These are phyloP conservation scores for Fopius arisanus DNA, from an alignment of 1,140 invertebrate species.

Conservation along the genomic window DNA sequence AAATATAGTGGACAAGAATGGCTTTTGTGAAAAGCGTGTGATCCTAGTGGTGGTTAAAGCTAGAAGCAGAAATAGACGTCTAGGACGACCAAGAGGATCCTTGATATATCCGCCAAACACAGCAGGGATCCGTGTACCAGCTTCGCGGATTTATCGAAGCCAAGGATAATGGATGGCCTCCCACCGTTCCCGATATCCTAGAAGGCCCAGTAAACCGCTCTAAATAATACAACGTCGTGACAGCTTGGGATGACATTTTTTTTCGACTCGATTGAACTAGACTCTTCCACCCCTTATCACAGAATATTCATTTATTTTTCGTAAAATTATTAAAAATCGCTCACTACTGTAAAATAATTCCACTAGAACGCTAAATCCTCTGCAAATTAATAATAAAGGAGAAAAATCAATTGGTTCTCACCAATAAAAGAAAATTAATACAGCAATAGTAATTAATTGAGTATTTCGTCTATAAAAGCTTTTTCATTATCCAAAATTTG, in stretches of 20 bases:
- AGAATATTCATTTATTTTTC: too few relatives aligned
- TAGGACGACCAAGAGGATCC: conserved; percentile 44
- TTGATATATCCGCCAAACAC: conserved; percentile 63
- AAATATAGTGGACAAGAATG: not conserved
- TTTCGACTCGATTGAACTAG: too few relatives aligned
- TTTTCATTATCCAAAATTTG: too few relatives aligned
- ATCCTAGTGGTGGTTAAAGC: conserved; percentile 17
- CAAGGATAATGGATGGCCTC: conserved; percentile 56
- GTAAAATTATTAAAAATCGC: too few relatives aligned
- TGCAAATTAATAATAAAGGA: too few relatives aligned
- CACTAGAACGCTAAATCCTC: too few relatives aligned
- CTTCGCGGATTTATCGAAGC: conserved; percentile 57
- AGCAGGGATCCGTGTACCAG: conserved; percentile 43
- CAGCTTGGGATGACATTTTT: conserved; percentile 5
- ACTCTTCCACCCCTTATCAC: too few relatives aligned
- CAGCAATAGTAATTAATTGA: too few relatives aligned
- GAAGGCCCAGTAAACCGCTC: conserved; percentile 43
- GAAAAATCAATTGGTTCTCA: too few relatives aligned
- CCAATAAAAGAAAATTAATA: too few relatives aligned
- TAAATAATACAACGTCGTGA: conserved; percentile 50
- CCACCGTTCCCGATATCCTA: conserved; percentile 20
- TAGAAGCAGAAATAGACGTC: conserved; percentile 20
- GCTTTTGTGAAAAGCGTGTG: not conserved
- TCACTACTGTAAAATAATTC: too few relatives aligned
- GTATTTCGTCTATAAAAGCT: too few relatives aligned